Base-by-base conservation (phyloP, 2,113 vertebrate species). In the Ptilonorhynchus violaceus region DNA sequence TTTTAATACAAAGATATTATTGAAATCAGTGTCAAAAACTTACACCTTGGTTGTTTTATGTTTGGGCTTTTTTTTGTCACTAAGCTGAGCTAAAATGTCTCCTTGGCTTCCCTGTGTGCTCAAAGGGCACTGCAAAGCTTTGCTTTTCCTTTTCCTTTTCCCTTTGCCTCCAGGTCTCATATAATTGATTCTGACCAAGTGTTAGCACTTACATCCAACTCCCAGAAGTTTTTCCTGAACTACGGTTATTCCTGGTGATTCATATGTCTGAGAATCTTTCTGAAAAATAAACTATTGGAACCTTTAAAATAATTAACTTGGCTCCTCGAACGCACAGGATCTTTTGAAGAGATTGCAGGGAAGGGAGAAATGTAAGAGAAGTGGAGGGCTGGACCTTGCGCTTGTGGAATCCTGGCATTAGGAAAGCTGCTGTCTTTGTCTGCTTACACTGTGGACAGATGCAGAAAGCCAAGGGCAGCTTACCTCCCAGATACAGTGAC, bases 241-340 rank as follows among this genome's bases (percentile, higher is more conserved):
- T 69, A 80, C 4, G 0, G 81, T 93, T 81, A 88, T 94, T 97
- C 93, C 63, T 94, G 77, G 86, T 96, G 93, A 97, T 89, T 98
- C 95, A 97, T 94, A 96, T 14, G 95, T 96, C 85, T 96, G 87
- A 85, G 85, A 97, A 97, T 97, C 88, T 70, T 83, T 90, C 75
- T 81, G 78, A 96, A 96, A 97, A 96, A 96, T 92, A 97, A 95
- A 96, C 92, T 56, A 89, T 72, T 96, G 90, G 94, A 94, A 87
- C 50, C 55, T 96, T 93, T 62, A 94, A 96, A 96, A 89, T 95
- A 79, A 76, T 95, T 96, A 93, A 94, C 81, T 92, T 97, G 92
- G 92, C 73, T 94, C 85, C 93, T 96, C 78, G 67, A 86, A 78
- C 0, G 12, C 46, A 72, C 88, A 91, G 35, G 60, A 64, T 94